Evolutionary conservation across 2,888 invertebrate species (phyloP), one percentile per base, ranked within the genome.

Genomic region (Empis livida): DNA sequence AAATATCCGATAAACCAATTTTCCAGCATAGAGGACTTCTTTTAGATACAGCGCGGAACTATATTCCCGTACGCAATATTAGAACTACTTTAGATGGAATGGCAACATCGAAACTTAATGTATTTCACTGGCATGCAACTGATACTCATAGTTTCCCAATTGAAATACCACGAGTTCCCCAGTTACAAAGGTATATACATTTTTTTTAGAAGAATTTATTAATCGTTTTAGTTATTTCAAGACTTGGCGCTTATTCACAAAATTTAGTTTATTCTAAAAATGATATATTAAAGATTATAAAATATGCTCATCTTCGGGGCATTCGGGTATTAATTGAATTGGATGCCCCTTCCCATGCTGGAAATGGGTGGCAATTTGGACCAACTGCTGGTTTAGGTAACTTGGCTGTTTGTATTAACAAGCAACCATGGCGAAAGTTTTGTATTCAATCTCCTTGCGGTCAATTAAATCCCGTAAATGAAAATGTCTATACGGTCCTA

Each of bases 111-210:
- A 95, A 95, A 68, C 70, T 95, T 73, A 95, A 95, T 62, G 86
- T 91, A 0, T 78, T 95, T 41, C 95, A 95, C 62, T 95, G 94
- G 93, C 89, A 90, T 62, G 81, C 81, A 0, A 85, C 87, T 1
- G 95, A 95, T 67, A 80, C 89, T 1, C 93, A 94, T 55, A 92
- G 93, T 57, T 95, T 94, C 67, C 94, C 95, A 0, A 73, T 92
- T 59, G 82, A 85, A 59, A 80, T 84, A 0, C 73, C 73, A n/a
- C 73, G 80, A 38, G 77, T 84, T 16, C 88, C 87, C 0, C 79
- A 82, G 57, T 76, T 90, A 70, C 77, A 84, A 2, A 77, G 75
- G 77, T 85, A 70, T 57, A 73, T 72, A 37, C 35, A 37, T 3
- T 17, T 27, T n/a, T 43, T 35, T 1, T 37, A 20, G 10, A 32